Percentiles rank a stretch among this genome's conserved stretches.
Conservation (phyloP, 1,140 invertebrate genomes). For the Andricus grossulariae region DNA sequence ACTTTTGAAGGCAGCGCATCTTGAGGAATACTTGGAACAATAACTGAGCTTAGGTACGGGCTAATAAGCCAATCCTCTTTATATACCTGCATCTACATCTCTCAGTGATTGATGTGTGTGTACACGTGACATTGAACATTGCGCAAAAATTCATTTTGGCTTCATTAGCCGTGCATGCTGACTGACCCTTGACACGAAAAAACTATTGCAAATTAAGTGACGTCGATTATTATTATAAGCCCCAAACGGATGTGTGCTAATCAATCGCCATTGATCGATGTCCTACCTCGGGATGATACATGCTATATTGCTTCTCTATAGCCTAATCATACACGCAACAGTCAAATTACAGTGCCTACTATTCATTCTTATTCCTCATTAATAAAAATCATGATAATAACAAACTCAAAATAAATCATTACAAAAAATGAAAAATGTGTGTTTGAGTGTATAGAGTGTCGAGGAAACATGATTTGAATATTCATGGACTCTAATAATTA, state of each 20-base stretch:
- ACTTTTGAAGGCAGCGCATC: slow-evolving; percentile 69
- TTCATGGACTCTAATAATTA: too few species aligned
- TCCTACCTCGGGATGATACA: slow-evolving; percentile 45
- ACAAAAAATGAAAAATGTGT: too few species aligned
- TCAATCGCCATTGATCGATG: slow-evolving; percentile 37
- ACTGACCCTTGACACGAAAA: slow-evolving; percentile 52
- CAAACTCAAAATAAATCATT: too few species aligned
- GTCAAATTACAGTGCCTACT: slow-evolving; percentile 17
- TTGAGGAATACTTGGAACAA: slow-evolving; percentile 61
- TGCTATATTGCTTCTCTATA: slow-evolving; percentile 29
- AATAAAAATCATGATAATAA: neutral
- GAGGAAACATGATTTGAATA: too few species aligned
- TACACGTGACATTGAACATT: slow-evolving; percentile 29
- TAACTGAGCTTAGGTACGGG: slow-evolving; percentile 64
- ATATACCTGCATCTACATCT: slow-evolving; percentile 28
- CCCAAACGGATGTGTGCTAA: slow-evolving; percentile 27
- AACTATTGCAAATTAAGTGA: slow-evolving; percentile 37
- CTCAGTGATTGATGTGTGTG: slow-evolving; percentile 33
- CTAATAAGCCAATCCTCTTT: slow-evolving; percentile 42
- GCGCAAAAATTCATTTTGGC: slow-evolving; percentile 44
- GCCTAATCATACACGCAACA: neutral
- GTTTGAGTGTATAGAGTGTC: too few species aligned
- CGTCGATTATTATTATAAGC: slow-evolving; percentile 33
- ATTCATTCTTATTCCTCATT: neutral
- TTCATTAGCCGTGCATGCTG: slow-evolving; percentile 51